Conservation (phyloP, 2,888 invertebrate genomes). For the Bimastos eiseni region DNA sequence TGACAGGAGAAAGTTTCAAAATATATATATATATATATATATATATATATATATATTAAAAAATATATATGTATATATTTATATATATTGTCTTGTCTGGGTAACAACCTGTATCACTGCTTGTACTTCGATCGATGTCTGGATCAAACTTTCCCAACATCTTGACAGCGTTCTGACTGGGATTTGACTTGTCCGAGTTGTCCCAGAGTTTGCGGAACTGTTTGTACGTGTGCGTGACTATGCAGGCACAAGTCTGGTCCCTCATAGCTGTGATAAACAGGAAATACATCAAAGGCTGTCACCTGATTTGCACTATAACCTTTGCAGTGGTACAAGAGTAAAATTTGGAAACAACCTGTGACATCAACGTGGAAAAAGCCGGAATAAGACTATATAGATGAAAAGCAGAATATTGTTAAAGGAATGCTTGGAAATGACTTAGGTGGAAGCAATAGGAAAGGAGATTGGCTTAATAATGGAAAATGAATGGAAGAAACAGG, state of each 20-base stretch:
- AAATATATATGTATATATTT: no score
- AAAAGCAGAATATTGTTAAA: neutral
- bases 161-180: conserved; percentile 45
- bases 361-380: neutral
- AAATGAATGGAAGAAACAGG: neutral
- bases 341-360: neutral
- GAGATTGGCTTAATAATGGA: neutral
- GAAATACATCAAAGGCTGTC: neutral
- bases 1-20: neutral
- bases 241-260: conserved; percentile 47
- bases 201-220: conserved; percentile 61
- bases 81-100: neutral
- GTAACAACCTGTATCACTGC: conserved; percentile 45
- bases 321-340: neutral
- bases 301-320: neutral
- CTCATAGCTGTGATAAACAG: conserved; percentile 47
- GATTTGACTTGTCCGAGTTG: conserved; percentile 49
- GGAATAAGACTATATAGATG: neutral
- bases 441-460: neutral
- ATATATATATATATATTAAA: no score
- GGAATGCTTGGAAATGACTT: neutral
- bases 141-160: conserved; percentile 38
- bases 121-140: conserved; percentile 45
- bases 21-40: no score
- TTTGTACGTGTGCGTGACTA: conserved; percentile 59